Evolutionary conservation across 2,888 invertebrate species (phyloP).

Genomic region (Elysia crispata): DNA sequence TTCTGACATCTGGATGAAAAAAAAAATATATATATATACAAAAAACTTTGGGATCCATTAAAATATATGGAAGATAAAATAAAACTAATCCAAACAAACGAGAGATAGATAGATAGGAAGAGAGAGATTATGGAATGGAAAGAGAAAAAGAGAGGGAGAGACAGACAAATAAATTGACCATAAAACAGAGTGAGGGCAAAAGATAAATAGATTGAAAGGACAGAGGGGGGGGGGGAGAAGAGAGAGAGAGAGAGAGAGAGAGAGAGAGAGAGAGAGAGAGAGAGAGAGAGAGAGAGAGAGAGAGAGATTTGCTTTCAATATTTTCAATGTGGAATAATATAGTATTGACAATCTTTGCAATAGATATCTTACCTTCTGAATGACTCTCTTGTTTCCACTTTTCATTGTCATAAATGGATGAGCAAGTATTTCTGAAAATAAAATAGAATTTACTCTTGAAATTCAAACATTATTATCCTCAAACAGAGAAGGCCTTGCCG

Average conservation of each 20-base stretch:
- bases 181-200: too few species aligned
- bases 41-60: neutral
- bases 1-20: conserved; percentile 57
- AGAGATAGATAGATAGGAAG: too few species aligned
- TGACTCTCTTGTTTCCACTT: neutral
- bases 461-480: neutral
- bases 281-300: too few species aligned
- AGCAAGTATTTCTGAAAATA: conserved; percentile 68
- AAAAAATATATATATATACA: neutral
- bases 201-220: too few species aligned
- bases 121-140: too few species aligned
- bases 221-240: neutral
- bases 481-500: too few species aligned
- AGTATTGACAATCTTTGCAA: too few species aligned
- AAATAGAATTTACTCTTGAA: neutral
- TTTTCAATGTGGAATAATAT: too few species aligned
- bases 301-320: too few species aligned
- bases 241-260: neutral
- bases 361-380: conserved; percentile 53
- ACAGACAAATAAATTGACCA: too few species aligned
- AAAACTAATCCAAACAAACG: too few species aligned
- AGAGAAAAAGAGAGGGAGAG: too few species aligned
- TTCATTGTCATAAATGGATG: conserved; percentile 74
- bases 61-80: neutral
- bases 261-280: neutral